Conservation (phyloP, 2,113 vertebrate species). For the Taxidea taxus region DNA sequence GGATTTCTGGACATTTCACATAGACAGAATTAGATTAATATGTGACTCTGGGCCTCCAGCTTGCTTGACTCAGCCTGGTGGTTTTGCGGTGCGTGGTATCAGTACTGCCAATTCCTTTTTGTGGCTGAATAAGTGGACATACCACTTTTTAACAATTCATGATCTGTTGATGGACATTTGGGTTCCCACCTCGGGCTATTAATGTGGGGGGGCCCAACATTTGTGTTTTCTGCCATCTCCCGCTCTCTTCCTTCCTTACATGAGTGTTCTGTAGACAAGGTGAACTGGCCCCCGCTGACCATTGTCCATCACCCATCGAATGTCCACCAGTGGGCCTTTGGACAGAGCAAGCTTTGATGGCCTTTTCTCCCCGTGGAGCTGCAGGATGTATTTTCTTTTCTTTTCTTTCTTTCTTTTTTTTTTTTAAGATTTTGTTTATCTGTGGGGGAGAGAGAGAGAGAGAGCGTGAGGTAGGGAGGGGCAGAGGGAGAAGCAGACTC, state of each 20-base stretch:
- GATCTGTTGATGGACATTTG: neutral
- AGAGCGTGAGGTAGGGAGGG: too few relatives aligned
- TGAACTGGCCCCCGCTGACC: neutral
- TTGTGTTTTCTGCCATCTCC: neutral
- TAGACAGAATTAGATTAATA: neutral
- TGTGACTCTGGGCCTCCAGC: neutral
- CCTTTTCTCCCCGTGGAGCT: neutral
- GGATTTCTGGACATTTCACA: neutral
- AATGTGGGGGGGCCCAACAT: neutral
- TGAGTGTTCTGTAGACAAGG: neutral
- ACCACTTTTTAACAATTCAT: neutral
- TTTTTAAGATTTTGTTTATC: neutral
- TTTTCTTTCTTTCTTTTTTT: too few relatives aligned
- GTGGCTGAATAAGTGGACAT: neutral
- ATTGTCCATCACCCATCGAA: neutral
- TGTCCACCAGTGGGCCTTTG: neutral
- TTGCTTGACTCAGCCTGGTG: neutral
- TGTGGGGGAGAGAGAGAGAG: neutral
- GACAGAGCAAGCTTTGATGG: neutral
- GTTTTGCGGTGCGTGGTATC: neutral
- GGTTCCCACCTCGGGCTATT: neutral
- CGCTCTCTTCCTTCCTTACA: neutral
- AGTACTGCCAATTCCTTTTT: neutral
- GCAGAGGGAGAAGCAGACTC: neutral
- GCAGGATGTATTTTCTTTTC: neutral